Evolutionary conservation across 2,888 invertebrate species (phyloP).

Genomic region (Suillia variegata): DNA sequence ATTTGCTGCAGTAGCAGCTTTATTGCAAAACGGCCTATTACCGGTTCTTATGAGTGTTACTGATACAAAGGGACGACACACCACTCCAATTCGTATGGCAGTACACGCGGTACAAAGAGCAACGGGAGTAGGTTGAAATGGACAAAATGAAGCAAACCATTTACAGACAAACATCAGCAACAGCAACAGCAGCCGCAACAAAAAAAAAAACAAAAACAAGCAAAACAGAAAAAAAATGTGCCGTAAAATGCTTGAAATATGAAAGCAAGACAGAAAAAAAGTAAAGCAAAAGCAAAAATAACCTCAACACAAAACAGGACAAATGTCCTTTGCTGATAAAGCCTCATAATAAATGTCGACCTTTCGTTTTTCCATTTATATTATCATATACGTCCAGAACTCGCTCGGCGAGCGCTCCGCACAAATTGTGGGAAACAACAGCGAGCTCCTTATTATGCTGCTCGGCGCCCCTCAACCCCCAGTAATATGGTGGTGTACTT

Average conservation of each 20-base stretch:
- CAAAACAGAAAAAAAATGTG: neutral
- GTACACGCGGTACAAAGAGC: neutral
- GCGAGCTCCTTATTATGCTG: no score
- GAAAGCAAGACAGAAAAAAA: neutral
- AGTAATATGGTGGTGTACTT: no score
- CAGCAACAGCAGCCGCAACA: constrained; percentile 2
- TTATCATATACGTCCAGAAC: constrained; percentile 44
- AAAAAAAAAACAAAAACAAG: neutral
- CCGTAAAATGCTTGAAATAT: constrained; percentile 1
- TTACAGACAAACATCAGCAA: neutral
- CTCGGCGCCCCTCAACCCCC: no score
- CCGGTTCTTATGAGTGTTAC: constrained; percentile 43
- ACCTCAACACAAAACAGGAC: constrained; percentile 42
- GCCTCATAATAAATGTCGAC: constrained; percentile 61
- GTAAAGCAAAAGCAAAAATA: neutral
- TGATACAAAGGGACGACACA: constrained; percentile 39
- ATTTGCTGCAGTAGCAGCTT: constrained; percentile 13
- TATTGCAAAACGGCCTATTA: constrained; percentile 40
- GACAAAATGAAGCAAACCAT: neutral
- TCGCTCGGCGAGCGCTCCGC: no score
- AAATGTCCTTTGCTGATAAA: constrained; percentile 61
- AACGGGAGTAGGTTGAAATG: neutral
- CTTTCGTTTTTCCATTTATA: constrained; percentile 62
- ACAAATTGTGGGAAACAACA: no score
- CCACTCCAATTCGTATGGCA: neutral